These are phyloP conservation scores for Capitulum mitella DNA, from an alignment of 2,888 invertebrate species.

Conservation along the genomic window DNA sequence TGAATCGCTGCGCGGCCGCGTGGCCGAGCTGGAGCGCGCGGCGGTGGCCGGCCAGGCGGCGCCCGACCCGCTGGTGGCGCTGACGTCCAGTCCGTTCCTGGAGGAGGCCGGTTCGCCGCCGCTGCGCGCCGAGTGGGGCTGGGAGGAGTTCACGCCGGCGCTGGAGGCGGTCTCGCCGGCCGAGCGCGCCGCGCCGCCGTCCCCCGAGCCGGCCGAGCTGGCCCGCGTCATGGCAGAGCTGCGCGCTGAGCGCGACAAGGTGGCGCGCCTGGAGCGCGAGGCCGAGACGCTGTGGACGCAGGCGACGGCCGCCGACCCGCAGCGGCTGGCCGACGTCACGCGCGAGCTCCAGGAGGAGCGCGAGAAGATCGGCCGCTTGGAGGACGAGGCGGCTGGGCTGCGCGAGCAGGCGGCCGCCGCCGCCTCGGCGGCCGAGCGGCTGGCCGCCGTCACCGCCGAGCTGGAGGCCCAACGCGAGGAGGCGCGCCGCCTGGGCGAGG, in stretches of 20 bases:
- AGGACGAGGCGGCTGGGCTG: not conserved
- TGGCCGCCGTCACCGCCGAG: not conserved
- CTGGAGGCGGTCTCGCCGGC: constrained; percentile 20
- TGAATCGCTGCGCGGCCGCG: not conserved
- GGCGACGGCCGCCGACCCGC: not conserved
- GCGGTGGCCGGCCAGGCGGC: too few species aligned
- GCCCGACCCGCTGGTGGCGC: constrained; percentile 11
- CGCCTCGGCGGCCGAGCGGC: not conserved
- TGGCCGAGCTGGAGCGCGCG: not conserved
- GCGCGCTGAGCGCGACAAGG: not conserved
- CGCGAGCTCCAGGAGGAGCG: not conserved
- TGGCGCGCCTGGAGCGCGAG: not conserved
- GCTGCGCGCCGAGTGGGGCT: not conserved
- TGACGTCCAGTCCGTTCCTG: not conserved
- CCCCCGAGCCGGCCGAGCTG: not conserved
- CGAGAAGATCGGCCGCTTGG: not conserved
- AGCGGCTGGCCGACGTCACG: not conserved
- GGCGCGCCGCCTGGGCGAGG: not conserved
- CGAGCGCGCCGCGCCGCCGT: not conserved
- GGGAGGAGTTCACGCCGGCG: constrained; percentile 12
- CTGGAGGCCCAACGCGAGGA: not conserved
- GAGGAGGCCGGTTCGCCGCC: constrained; percentile 10
- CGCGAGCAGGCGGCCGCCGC: not conserved
- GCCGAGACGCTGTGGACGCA: not conserved
- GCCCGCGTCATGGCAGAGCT: not conserved